Evolutionary conservation across 2,797 vertebrate genomes (phyloP), one percentile per base, ranked within the genome.

Genomic region (Premnoplex brunnescens): DNA sequence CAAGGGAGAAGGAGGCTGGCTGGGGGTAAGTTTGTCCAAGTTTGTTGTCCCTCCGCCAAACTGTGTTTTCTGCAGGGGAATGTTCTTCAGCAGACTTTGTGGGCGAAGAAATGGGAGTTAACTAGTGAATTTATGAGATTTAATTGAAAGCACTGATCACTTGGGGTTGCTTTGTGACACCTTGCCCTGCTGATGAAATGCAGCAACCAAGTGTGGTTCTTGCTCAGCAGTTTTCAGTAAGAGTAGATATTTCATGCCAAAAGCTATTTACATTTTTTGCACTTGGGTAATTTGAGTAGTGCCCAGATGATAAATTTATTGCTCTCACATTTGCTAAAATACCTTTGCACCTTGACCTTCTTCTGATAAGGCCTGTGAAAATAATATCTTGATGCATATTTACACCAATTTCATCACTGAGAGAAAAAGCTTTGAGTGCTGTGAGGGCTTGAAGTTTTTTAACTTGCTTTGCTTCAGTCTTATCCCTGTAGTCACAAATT

Each of bases 151-250:
- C 41, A 13, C 9, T 56, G 15, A 75, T 68, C 34, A 16, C 71
- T 60, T 55, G 49, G 15, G 37, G 13, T 7, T 4, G 30, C 24
- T 86, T 88, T 60, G 28, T 36, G 59, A 17, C 27, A 7, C 54
- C 27, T 81, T 83, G n/a, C 37, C 9, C 41, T 58, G 1, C 21
- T 64, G 75, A 55, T 59, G 28, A 68, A 74, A 46, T 34, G 62
- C 44, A 83, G 27, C 48, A 28, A 44, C 59, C 55, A 71, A 44
- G 32, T 43, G 30, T 49, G 3, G 26, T 55, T 27, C 75, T 80
- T 88, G 73, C 51, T 90, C 67, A 78, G 52, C 55, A 85, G 36
- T 90, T 73, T 78, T 72, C 32, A 49, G 32, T 44, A 71, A 36
- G 32, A 49, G 17, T 28, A 88, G 32, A 3, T 73, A 26, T 56